A percentile compares a stretch with the other conserved stretches of the same genome.
Conservation (phyloP, 2,888 invertebrate genomes). For the Catocala sponsa region DNA sequence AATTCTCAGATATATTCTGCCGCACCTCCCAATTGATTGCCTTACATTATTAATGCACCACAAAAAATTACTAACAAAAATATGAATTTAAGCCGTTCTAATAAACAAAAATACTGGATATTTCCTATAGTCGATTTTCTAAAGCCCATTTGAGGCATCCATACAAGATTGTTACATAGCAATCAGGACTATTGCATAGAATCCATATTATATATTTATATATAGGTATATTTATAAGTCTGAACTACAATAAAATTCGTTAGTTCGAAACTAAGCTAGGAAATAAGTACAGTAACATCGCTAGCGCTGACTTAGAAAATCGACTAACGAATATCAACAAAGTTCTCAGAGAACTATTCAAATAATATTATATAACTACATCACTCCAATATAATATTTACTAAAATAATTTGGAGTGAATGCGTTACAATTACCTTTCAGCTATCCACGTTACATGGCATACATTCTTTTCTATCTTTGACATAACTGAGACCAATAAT, state of each 20-base stretch:
- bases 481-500: constrained; percentile 85
- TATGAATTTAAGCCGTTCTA: constrained; percentile 50
- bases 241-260: too few relatives aligned
- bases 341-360: constrained; percentile 48
- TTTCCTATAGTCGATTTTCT: constrained; percentile 50
- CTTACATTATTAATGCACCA: constrained; percentile 55
- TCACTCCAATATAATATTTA: constrained; percentile 32
- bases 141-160: neutral
- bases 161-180: neutral
- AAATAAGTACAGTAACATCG: neutral
- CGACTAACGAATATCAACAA: constrained; percentile 42
- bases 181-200: neutral
- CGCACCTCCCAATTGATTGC: constrained; percentile 24
- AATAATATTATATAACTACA: constrained; percentile 36
- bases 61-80: constrained; percentile 56
- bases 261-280: neutral
- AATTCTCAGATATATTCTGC: constrained; percentile 41
- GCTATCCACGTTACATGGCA: constrained; percentile 51
- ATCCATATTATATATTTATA: too few relatives aligned
- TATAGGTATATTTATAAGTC: too few relatives aligned
- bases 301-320: constrained; percentile 37
- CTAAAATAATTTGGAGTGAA: constrained; percentile 37
- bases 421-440: constrained; percentile 26
- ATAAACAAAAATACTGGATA: constrained; percentile 52
- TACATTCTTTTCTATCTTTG: constrained; percentile 77